A percentile compares a stretch with the other conserved stretches of the same genome.
phyloP scores from a whole-genome alignment of 2,113 vertebrate genomes.

The Prionailurus viverrinus region DNA sequence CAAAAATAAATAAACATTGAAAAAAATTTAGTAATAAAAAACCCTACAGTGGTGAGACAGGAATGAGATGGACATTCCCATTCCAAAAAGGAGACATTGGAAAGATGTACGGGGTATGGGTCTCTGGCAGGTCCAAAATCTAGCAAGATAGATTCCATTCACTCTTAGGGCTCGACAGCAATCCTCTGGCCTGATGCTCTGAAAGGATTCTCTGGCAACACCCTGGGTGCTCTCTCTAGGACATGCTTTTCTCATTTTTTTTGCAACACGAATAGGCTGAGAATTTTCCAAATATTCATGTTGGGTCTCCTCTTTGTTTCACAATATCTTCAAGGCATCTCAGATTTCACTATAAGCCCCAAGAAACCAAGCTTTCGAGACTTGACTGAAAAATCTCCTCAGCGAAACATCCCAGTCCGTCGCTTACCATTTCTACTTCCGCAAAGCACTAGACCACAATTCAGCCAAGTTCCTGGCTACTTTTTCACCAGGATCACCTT shows the following conservation, averaged over 20 bases:
- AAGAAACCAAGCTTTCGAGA: neutral
- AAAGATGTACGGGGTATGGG: neutral
- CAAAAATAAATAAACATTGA: too few species aligned
- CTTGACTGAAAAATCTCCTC: neutral
- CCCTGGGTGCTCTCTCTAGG: neutral
- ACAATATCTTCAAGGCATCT: neutral
- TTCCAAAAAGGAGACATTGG: neutral
- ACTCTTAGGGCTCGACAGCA: neutral
- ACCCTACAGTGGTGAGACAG: neutral
- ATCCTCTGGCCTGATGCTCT: neutral
- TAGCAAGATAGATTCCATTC: neutral
- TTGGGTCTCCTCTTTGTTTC: neutral
- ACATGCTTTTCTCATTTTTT: neutral
- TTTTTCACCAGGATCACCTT: neutral
- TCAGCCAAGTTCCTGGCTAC: neutral
- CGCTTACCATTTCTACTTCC: neutral
- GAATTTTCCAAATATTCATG: neutral
- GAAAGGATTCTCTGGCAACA: neutral
- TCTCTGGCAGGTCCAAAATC: neutral
- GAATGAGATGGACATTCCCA: neutral
- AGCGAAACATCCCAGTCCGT: neutral
- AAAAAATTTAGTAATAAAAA: too few species aligned
- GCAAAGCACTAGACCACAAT: neutral
- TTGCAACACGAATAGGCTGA: neutral
- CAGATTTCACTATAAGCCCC: neutral